Evolutionary conservation across 1,140 invertebrate genomes (phyloP).

Genomic region (Zaprionus nigranus): DNA sequence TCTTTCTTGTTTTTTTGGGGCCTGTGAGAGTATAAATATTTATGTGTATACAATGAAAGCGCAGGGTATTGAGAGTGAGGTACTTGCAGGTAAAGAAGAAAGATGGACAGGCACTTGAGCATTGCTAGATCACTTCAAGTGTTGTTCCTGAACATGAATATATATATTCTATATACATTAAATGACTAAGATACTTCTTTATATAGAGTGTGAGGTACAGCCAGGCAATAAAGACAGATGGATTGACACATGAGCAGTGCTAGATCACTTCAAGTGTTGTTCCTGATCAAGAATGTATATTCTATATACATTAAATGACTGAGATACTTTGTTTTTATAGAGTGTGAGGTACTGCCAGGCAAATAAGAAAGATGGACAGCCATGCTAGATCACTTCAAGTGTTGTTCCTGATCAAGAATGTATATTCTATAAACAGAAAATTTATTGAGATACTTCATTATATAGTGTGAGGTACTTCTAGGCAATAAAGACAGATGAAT

Average conservation of each 20-base stretch:
- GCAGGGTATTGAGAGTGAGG: neutral
- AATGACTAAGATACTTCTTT: too few relatives aligned
- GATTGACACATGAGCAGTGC: too few relatives aligned
- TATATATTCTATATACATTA: neutral
- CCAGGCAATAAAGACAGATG: neutral
- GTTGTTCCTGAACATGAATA: neutral
- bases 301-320: too few relatives aligned
- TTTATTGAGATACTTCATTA: too few relatives aligned
- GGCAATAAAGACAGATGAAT: neutral
- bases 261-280: neutral
- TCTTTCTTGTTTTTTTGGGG: neutral
- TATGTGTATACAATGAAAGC: neutral
- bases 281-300: neutral
- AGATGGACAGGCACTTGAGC: neutral
- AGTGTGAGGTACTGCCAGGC: neutral
- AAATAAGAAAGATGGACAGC: neutral
- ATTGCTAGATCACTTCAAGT: neutral
- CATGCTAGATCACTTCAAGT: neutral
- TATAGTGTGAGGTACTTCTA: too few relatives aligned
- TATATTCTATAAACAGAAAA: neutral
- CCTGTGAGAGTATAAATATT: conserved; percentile 1
- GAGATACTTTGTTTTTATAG: too few relatives aligned
- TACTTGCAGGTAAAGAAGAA: neutral
- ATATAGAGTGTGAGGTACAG: too few relatives aligned
- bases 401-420: neutral